Percentiles rank a stretch among this genome's conserved stretches.
Evolutionary conservation across 2,113 vertebrate genomes (phyloP).

Genomic region (Balaeniceps rex): DNA sequence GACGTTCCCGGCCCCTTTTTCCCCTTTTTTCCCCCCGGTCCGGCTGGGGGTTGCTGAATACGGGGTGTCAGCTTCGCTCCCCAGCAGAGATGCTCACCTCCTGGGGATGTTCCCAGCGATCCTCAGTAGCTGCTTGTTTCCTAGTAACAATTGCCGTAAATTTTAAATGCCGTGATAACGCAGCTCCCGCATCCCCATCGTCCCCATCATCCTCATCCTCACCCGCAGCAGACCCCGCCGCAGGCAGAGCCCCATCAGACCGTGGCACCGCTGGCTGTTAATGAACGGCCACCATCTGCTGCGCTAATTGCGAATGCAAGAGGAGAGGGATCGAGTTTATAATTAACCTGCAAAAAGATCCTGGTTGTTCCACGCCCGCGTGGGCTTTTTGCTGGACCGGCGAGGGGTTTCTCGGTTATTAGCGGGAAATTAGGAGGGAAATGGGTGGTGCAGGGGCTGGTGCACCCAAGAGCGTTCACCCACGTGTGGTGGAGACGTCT

Average conservation of each 20-base stretch:
- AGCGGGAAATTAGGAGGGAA: neutral
- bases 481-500: neutral
- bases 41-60: neutral
- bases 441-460: neutral
- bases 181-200: neutral
- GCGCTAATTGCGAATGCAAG: neutral
- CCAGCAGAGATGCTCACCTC: accelerated
- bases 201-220: neutral
- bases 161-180: neutral
- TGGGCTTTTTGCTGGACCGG: neutral
- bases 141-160: too few relatives aligned
- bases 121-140: neutral
- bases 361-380: neutral
- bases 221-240: neutral
- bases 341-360: neutral
- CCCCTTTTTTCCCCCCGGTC: accelerated
- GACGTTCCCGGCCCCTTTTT: accelerated
- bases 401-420: neutral
- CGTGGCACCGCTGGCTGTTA: neutral
- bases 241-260: neutral
- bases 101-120: too few relatives aligned
- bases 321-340: neutral
- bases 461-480: neutral
- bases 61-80: neutral
- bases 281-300: neutral